Evolutionary conservation across 2,888 invertebrate genomes (phyloP), one percentile per base, ranked within the genome.

Genomic region (Galerucella nymphaeae): DNA sequence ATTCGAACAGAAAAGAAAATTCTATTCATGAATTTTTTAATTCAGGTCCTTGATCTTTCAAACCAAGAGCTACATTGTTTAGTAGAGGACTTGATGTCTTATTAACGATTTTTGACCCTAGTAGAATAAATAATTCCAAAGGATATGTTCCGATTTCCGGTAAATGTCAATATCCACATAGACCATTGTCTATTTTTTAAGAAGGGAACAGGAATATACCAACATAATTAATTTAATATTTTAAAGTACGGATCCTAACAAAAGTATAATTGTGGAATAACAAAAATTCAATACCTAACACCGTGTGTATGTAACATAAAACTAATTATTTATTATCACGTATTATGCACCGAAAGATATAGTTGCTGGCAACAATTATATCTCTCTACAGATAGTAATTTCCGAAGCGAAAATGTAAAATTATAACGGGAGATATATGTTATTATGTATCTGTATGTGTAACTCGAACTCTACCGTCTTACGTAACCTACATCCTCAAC

Each of bases 401-500:
- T 53, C 9, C 30, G 16, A 18, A 53, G 18, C 53, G 16, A 53
- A 53, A 53, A 53, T 53, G 53, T 53, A 16, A 16, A 53, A 53
- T 53, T 53, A 53, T 53, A 16, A 53, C 53, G 9, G 18, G 2
- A 53, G 53, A 18, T 53, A 10, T 53, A 53, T 53, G 53, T 53
- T 53, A 53, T 53, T 53, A 53, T 53, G 59, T 67, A 48, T 59
- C 59, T 59, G 59, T 67, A n/a, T n/a, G 45, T 67, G 20, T 59
- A 67, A 67, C 59, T 67, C 16, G 59, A 67, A 67, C 48, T 59
- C 59, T 67, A 48, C 59, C 53, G 53, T 53, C 53, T 67, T 67
- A 59, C 30, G 50, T 67, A 67, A 67, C 55, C 59, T 48, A 67
- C 45, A 67, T 59, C 48, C 59, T 67, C 30, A 67, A 48, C 67